Conservation (phyloP, 2,888 invertebrate genomes). For the Ichneumoninae sp. region DNA sequence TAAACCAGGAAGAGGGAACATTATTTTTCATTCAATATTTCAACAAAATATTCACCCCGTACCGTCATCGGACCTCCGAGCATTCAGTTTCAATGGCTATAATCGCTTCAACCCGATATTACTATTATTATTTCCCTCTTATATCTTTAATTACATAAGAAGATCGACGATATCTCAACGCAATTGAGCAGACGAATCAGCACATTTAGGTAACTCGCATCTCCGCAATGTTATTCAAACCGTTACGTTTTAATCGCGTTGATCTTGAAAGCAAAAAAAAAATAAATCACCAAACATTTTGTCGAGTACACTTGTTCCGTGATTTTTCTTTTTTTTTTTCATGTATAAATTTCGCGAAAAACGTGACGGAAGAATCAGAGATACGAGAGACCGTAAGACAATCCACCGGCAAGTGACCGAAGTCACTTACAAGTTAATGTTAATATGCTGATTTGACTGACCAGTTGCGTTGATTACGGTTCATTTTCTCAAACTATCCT, state of each 20-base stretch:
- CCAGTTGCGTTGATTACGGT: conserved; percentile 83
- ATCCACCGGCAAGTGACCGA: conserved; percentile 66
- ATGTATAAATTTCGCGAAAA: not conserved
- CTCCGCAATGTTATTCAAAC: conserved; percentile 29
- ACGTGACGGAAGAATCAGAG: conserved; percentile 31
- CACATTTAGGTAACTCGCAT: conserved; percentile 69
- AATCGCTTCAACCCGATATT: conserved; percentile 17
- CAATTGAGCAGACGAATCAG: conserved; percentile 81
- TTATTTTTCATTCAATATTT: not conserved
- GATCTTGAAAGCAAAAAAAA: not conserved
- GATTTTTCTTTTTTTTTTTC: not conserved
- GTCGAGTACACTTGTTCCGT: not conserved
- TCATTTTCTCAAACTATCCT: conserved; percentile 82
- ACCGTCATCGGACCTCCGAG: not conserved
- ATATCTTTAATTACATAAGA: conserved; percentile 66
- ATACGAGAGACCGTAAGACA: conserved; percentile 28
- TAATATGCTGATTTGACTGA: conserved; percentile 82
- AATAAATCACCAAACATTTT: not conserved
- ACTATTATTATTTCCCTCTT: conserved; percentile 45
- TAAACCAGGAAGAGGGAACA: not conserved
- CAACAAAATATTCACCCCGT: not conserved
- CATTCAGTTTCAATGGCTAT: conserved; percentile 26
- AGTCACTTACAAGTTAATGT: conserved; percentile 78
- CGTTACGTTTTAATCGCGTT: conserved; percentile 20
- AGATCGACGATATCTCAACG: conserved; percentile 78